Conservation (phyloP, 2,888 invertebrate genomes). For the Andrena bicolor region DNA sequence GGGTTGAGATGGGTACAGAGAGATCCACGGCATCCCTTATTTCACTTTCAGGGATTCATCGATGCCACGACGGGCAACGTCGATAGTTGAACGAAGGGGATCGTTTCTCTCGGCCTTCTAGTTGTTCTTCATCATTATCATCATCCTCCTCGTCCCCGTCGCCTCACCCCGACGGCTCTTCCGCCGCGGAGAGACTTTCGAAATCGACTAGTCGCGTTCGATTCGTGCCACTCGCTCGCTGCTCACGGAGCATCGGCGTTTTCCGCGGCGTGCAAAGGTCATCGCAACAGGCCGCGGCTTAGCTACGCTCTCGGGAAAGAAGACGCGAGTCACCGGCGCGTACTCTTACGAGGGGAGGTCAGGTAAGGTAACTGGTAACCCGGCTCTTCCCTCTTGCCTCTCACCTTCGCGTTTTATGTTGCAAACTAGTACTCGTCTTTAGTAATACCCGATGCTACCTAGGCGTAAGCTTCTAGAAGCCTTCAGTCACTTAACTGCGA, state of each 20-base stretch:
- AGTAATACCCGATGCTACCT: constrained; percentile 63
- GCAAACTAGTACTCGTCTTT: constrained; percentile 73
- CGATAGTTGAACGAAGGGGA: constrained; percentile 57
- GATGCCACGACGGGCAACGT: constrained; percentile 33
- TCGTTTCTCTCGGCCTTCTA: constrained; percentile 64
- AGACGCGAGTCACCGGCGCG: constrained; percentile 75
- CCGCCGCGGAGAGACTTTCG: constrained; percentile 70
- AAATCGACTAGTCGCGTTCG: constrained; percentile 73
- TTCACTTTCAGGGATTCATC: constrained; percentile 22
- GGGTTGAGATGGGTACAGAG: not conserved
- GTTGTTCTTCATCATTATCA: constrained; percentile 69
- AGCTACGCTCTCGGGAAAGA: constrained; percentile 68
- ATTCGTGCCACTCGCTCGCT: constrained; percentile 74
- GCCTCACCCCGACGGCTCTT: constrained; percentile 64
- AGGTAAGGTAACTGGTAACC: constrained; percentile 75
- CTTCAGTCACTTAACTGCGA: not conserved
- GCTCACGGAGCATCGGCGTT: constrained; percentile 73
- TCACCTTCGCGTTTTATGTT: constrained; percentile 73
- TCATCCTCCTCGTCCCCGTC: constrained; percentile 68
- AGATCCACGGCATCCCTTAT: constrained; percentile 24
- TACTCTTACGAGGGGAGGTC: constrained; percentile 75
- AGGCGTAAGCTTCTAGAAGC: constrained; percentile 44
- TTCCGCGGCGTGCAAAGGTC: constrained; percentile 76
- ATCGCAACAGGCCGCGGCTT: constrained; percentile 68
- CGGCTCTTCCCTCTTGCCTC: constrained; percentile 70